Base-by-base conservation (phyloP, 2,888 invertebrate species). In the Stenichneumon culpator region DNA sequence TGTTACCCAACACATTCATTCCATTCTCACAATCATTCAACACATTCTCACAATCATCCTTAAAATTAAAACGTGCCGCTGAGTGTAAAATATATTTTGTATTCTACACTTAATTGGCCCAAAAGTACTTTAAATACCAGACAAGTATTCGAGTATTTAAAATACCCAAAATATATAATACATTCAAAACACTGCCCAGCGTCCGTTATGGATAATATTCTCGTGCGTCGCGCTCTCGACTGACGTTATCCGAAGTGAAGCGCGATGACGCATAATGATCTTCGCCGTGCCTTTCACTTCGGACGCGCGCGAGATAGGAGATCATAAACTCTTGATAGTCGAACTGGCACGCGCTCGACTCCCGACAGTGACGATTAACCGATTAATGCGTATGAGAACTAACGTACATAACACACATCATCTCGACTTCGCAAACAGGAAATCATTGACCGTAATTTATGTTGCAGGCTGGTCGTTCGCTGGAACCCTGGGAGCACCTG, bases 391-490 rank as follows among this genome's bases (percentile, higher is more conserved):
- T 67, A 50, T 44, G 14, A 67, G n/a, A 28, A 47, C 6, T 28
- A 57, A 39, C 22, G 22, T 22, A 69, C 7, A 54, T 57, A 36
- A 47, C 19, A 25, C 25, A 54, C 3, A 25, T 16, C 25, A n/a
- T 16, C 2, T 36, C 3, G 28, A 32, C 19, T 1, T 60, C 14
- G 28, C 25, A 14, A 60, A 60, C 14, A 28, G 14, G 1, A 16
- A 25, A 70, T 19, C n/a, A 32, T 36, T 36, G 9, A 54, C 14
- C 28, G 2, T n/a, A 16, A 39, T 82, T 47, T 89, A 79, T 86
- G 80, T 91, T 91, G 3, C 89, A 93, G 93, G 93, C 93, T 82
- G 91, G 93, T 88, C 93, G 93, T 19, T 92, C 91, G 11, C 89
- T 93, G 36, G 92, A 91, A 50, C 92, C 92, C 14, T 90, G 91